Base-by-base conservation (phyloP, 2,888 invertebrate genomes). In the Drosophila kuntzei region DNA sequence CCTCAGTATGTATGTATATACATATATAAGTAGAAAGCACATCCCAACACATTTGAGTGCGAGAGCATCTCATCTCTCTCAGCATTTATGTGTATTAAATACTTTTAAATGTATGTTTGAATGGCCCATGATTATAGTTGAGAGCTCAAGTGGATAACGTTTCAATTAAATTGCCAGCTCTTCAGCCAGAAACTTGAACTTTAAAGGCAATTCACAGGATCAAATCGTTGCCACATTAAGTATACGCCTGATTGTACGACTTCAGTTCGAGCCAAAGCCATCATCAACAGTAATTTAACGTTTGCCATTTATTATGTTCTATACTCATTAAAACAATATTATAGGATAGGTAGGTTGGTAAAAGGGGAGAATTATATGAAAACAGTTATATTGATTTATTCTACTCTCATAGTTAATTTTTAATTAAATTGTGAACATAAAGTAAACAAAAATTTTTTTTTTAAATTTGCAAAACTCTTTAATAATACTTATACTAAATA, bases 51-150 rank as follows among this genome's bases (percentile, higher is more conserved):
- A 27, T 29, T 20, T 11, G 7, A 44, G 27, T 58, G 32, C 29
- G 14, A 25, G 37, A 25, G 37, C 41, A 37, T 39, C 29, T 47
- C 47, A 18, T 7, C 29, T 47, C 47, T 18, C 18, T 47, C 49
- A 25, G 46, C 65, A 79, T 79, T 74, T 79, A 79, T 79, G 75
- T 75, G 74, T 63, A 79, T 79, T 75, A 75, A 75, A 78, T 74
- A 75, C 62, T 63, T 74, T 75, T 79, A 79, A 79, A 79, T 73
- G 59, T 44, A 37, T 55, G 44, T n/a, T 44, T 47, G 43, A 44
- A 57, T 46, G 50, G 22, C 29, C 54, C 71, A 66, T 63, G 55
- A 73, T 60, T 66, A 60, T 78, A 60, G 67, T 51, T 49, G 32
- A 20, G 18, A 22, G 51, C 68, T 75, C 58, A 75, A 50, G 59